These are phyloP conservation scores for Glyphotaelius pellucidus DNA, from an alignment of 2,888 invertebrate species.

Conservation along the genomic window DNA sequence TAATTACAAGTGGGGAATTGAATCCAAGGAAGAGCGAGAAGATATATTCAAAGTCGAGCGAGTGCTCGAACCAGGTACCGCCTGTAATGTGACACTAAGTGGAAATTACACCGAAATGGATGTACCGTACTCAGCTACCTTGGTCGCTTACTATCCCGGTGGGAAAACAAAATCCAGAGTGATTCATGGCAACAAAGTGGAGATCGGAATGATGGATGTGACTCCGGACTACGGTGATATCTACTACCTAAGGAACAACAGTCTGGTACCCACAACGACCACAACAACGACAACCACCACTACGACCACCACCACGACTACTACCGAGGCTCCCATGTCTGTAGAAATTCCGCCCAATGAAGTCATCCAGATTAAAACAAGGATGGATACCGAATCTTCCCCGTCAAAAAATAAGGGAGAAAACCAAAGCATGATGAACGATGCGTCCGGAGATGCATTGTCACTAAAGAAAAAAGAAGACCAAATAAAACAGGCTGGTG, in stretches of 20 bases:
- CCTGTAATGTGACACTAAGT: slow-evolving; percentile 87
- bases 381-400: slow-evolving; percentile 67
- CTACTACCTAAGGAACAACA: slow-evolving; percentile 86
- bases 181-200: slow-evolving; percentile 81
- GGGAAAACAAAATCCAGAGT: slow-evolving; percentile 78
- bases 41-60: slow-evolving; percentile 80
- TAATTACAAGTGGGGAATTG: slow-evolving; percentile 85
- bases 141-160: slow-evolving; percentile 84
- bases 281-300: slow-evolving; percentile 80
- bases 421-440: slow-evolving; percentile 72
- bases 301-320: slow-evolving; percentile 77
- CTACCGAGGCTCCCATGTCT: slow-evolving; percentile 75
- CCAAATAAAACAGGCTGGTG: slow-evolving; percentile 58
- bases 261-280: slow-evolving; percentile 87
- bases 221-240: slow-evolving; percentile 85
- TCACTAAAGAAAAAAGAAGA: slow-evolving; percentile 71
- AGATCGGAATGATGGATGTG: slow-evolving; percentile 83
- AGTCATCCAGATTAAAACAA: slow-evolving; percentile 66
- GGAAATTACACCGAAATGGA: slow-evolving; percentile 86
- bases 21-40: slow-evolving; percentile 77
- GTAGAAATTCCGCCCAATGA: slow-evolving; percentile 70
- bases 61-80: slow-evolving; percentile 86
- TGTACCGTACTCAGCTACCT: slow-evolving; percentile 84
- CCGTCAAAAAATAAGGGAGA: slow-evolving; percentile 70
- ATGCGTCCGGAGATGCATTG: slow-evolving; percentile 68